These are phyloP conservation scores for Garrulus glandarius DNA, from an alignment of 2,797 vertebrate species.

Conservation along the genomic window DNA sequence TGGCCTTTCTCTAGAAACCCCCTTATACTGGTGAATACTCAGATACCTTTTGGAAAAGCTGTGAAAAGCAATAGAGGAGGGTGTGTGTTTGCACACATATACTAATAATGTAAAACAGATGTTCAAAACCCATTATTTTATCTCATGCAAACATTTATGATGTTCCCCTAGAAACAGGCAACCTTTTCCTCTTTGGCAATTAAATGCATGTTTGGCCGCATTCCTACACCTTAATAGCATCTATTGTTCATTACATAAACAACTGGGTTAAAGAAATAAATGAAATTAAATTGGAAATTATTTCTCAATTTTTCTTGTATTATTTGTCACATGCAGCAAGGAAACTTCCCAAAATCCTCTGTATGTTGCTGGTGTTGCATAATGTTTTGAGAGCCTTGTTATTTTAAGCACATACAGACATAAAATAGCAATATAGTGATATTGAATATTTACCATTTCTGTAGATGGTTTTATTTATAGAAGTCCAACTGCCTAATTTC, in stretches of 20 bases:
- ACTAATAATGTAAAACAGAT: neutral
- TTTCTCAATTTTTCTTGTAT: neutral
- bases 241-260: neutral
- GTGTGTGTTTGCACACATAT: neutral
- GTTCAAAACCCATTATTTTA: neutral
- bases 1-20: neutral
- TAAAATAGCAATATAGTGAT: neutral
- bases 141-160: neutral
- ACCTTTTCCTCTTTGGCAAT: neutral
- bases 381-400: neutral
- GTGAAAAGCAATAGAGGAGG: neutral
- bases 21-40: neutral
- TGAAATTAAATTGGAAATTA: neutral
- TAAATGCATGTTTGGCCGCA: neutral
- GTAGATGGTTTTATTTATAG: neutral
- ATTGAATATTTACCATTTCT: neutral
- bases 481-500: neutral
- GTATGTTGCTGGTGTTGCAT: neutral
- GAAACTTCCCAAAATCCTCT: neutral
- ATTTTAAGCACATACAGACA: neutral
- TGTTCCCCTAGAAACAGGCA: neutral
- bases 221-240: neutral
- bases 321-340: neutral
- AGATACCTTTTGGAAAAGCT: neutral
- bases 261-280: neutral